Evolutionary conservation across 1,140 invertebrate genomes (phyloP), one percentile per base, ranked within the genome.

Genomic region (Ceratosolen fusciceps): DNA sequence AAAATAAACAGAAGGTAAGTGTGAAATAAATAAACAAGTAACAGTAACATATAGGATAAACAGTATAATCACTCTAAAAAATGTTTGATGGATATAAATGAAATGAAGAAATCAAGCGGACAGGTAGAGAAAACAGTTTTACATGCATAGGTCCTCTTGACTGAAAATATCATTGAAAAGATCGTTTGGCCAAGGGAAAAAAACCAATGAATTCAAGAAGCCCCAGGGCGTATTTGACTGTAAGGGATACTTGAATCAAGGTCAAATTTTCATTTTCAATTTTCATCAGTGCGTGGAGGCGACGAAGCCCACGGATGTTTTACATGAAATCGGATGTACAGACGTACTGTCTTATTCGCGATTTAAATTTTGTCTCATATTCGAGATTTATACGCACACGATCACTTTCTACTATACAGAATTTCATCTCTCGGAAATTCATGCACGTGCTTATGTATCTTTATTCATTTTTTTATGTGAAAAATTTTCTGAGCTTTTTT

Each of bases 281-380:
- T n/a, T n/a, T n/a, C n/a, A n/a, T 34, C 19, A 12, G 29, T 54
- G 9, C 14, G 14, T 37, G 60, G 82, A 60, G 77, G 83, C 79
- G 80, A 16, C 49, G n/a, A 68, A 8, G 78, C 75, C 76, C 81
- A 77, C 75, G 77, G 80, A 80, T 82, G 77, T 85, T 84, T 84
- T 81, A 86, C 82, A 83, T 83, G 84, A 85, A 85, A 86, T 84
- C 82, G 82, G 84, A 83, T 78, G 81, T 82, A 81, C 83, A 81
- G 78, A 81, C 81, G 80, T 80, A 77, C 37, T 37, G 21, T 16
- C 24, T 39, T 39, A 39, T 24, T 24, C 9, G n/a, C 49, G 24
- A 1, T 4, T 26, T 2, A 5, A 39, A 29, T 39, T 21, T 26
- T 65, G 26, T 21, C 4, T 60, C 29, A 62, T 14, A 52, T 67